Conservation (phyloP, 1,140 invertebrate species). For the Tetragnatha versicolor region DNA sequence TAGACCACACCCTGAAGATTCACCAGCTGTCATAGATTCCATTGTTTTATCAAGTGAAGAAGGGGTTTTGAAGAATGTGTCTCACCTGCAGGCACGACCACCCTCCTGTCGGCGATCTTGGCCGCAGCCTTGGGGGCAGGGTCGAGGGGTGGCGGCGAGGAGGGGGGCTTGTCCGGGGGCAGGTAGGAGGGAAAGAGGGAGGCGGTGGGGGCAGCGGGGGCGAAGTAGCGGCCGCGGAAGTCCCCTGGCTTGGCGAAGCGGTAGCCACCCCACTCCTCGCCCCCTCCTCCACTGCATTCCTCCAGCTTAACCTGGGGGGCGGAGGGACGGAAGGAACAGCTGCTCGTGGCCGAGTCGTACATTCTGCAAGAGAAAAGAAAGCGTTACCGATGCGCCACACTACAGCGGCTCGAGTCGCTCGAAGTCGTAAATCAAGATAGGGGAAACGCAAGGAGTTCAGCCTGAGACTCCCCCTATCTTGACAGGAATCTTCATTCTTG, state of each 20-base stretch:
- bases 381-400: too few species aligned
- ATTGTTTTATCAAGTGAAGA: too few species aligned
- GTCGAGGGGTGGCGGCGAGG: constrained; percentile 36
- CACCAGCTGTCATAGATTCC: too few species aligned
- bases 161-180: constrained; percentile 6
- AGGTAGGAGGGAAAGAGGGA: background rate
- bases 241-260: constrained; percentile 20
- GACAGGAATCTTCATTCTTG: too few species aligned
- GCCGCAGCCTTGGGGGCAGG: background rate
- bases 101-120: constrained; percentile 33
- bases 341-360: constrained; percentile 46
- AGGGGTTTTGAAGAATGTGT: too few species aligned
- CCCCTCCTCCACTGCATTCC: constrained; percentile 20
- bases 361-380: background rate
- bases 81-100: constrained; percentile 51
- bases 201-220: background rate
- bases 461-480: too few species aligned
- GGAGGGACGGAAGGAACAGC: constrained; percentile 36
- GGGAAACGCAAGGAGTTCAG: too few species aligned
- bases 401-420: too few species aligned
- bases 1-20: too few species aligned
- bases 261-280: constrained; percentile 48
- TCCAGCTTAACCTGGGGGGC: constrained; percentile 42
- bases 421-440: too few species aligned
- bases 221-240: constrained; percentile 11